Conservation (phyloP, 2,797 vertebrate genomes). For the Margarornis squamiger region DNA sequence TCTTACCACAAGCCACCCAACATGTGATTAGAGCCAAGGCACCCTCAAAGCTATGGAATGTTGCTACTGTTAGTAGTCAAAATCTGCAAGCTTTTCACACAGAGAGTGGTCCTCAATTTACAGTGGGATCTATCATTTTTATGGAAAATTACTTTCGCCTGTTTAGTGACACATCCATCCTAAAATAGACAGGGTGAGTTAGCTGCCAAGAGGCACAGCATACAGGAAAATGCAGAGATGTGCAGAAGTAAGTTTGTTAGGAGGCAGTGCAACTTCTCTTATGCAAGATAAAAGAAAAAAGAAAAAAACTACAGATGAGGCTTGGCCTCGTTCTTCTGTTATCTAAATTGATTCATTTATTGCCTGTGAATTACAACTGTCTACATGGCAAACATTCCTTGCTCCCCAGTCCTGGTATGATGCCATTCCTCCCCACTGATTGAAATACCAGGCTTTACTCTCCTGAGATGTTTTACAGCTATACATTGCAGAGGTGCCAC, state of each 20-base stretch:
- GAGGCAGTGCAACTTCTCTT: background rate
- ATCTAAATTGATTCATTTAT: slow-evolving; percentile 23
- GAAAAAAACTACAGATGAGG: background rate
- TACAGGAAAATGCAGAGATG: background rate
- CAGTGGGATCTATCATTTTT: background rate
- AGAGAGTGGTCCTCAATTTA: background rate
- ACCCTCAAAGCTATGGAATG: background rate
- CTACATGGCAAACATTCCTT: background rate
- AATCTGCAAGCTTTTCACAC: background rate
- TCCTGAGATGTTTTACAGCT: background rate
- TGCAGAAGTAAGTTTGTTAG: background rate
- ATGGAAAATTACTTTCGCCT: background rate
- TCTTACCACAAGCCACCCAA: background rate
- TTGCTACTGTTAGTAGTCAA: background rate
- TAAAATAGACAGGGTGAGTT: background rate
- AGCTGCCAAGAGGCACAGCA: background rate
- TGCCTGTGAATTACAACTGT: slow-evolving; percentile 6
- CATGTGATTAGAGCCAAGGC: background rate
- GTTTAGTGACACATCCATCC: background rate
- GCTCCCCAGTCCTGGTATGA: background rate
- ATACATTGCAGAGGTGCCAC: accelerated
- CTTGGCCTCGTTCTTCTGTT: slow-evolving; percentile 5
- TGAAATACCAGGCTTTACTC: background rate
- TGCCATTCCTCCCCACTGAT: background rate
- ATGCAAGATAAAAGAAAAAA: accelerated